phyloP scores from a whole-genome alignment of 2,113 vertebrate genomes.

The Scartelaos histophorus region DNA sequence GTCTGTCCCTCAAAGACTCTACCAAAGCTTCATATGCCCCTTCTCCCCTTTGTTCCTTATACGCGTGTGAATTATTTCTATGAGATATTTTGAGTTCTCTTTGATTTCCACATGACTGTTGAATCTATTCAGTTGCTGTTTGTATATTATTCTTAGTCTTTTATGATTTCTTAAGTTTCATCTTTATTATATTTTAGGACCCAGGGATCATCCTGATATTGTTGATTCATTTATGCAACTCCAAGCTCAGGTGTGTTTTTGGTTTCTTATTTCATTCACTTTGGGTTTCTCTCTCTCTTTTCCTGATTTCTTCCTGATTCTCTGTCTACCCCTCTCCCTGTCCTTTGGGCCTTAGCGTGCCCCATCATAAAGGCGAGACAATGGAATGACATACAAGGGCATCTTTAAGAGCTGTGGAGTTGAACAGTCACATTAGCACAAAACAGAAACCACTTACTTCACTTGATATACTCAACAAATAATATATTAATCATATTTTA shows the following conservation, averaged over 20 bases:
- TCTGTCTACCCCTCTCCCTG: slow-evolving; percentile 56
- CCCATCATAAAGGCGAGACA: slow-evolving; percentile 62
- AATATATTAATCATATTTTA: neutral
- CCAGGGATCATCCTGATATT: slow-evolving; percentile 99
- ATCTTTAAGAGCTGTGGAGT: slow-evolving; percentile 62
- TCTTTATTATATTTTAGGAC: slow-evolving; percentile 99
- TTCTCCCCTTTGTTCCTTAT: slow-evolving; percentile 84
- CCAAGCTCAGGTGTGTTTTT: slow-evolving; percentile 99
- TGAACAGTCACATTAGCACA: slow-evolving; percentile 54
- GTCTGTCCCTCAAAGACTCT: slow-evolving; percentile 86
- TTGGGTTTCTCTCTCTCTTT: slow-evolving; percentile 87
- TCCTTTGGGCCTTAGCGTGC: slow-evolving; percentile 55
- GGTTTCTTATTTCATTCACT: slow-evolving; percentile 99
- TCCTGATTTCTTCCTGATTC: slow-evolving; percentile 60
- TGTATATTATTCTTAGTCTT: slow-evolving; percentile 92
- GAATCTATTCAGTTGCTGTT: slow-evolving; percentile 99
- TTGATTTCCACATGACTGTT: slow-evolving; percentile 98
- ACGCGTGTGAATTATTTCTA: slow-evolving; percentile 84
- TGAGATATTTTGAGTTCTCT: slow-evolving; percentile 78
- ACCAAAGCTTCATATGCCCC: slow-evolving; percentile 93
- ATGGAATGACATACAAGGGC: slow-evolving; percentile 65
- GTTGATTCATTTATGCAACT: slow-evolving; percentile 99
- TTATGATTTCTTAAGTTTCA: slow-evolving; percentile 99
- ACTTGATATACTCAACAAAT: neutral
- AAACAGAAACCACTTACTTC: neutral